Base-by-base conservation (phyloP, 2,888 invertebrate species). In the Osedax frankpressi region DNA sequence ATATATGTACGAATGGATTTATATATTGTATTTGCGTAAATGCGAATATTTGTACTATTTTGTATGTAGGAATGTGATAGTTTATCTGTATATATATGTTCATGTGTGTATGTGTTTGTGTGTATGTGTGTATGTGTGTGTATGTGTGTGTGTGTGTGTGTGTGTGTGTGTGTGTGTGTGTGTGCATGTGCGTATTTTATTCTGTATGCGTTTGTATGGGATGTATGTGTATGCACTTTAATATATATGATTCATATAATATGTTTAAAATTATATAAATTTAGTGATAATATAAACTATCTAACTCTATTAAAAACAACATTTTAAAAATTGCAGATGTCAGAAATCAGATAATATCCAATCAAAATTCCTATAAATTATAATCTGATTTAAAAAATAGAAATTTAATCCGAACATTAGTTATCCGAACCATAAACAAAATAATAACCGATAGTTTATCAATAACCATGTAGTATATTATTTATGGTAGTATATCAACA, bases 141-240 rank as follows among this genome's bases (percentile, higher is more conserved):
- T 62, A 6, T 62, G 26, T 6, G 2, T 62, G 62, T 1, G 26
- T 62, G 11, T 62, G 1, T 62, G 11, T 62, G 26, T 11, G 2
- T 62, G 11, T 62, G 26, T 62, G 1, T 3, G 11, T 62, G 1
- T 62, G 26, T 11, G 2, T 62, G 11, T 62, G 26, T 62, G 1
- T 1, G 11, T 62, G 11, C 26, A 62, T 62, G 2, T 62, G 11
- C 26, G 26, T 62, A 11, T 62, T 3, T 44, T 82, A 82, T 82
- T 72, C 81, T 83, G 68, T 80, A 90, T 44, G 89, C 91, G 0
- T 93, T n/a, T n/a, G n/a, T n/a, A n/a, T n/a, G n/a, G n/a, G n/a
- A 93, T 84, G 93, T 92, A 0, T 83, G 92, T 0, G 91, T 91
- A n/a, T 91, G 91, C 0, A 86, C 92, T 74, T 84, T 93, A 63